Conservation (phyloP, 30 jellyfish, hydroid and myxozoan species). For the Hydractinia echinata region DNA sequence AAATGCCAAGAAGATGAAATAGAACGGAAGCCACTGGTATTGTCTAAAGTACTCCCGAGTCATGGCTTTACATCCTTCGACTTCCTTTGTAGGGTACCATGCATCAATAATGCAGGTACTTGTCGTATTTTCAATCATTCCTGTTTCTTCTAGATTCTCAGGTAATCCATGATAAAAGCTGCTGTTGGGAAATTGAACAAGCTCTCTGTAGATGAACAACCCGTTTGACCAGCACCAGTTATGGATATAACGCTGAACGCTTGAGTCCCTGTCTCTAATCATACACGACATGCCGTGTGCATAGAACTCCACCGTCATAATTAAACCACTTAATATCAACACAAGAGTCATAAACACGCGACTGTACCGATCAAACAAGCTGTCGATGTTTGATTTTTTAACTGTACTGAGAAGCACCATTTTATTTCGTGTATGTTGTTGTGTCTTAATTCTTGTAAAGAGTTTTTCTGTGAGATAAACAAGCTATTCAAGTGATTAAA, state of each 20-base stretch:
- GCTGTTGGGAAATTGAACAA: neutral
- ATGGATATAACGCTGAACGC: conserved; percentile 11
- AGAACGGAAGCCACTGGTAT: conserved; percentile 41
- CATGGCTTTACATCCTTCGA: conserved; percentile 21
- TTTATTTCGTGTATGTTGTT: too few relatives aligned
- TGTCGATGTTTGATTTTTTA: neutral
- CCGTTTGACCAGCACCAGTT: conserved; percentile 43
- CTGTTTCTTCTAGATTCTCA: conserved; percentile 1
- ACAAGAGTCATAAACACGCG: conserved; percentile 37
- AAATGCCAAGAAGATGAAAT: conserved; percentile 23
- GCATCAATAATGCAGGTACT: too few relatives aligned
- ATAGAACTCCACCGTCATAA: conserved; percentile 23
- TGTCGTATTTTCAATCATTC: neutral
- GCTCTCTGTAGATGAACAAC: conserved; percentile 18
- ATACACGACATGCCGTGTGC: conserved; percentile 32
- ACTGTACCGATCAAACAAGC: conserved; percentile 35
- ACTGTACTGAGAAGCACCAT: too few relatives aligned
- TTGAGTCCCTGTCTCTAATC: neutral
- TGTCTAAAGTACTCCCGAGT: conserved; percentile 30
- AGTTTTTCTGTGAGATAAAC: too few relatives aligned
- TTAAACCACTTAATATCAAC: conserved; percentile 21
- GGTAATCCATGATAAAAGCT: conserved; percentile 33
- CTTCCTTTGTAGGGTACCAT: neutral
- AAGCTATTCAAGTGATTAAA: too few relatives aligned
- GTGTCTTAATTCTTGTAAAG: too few relatives aligned